phyloP scores from a whole-genome alignment of 2,797 vertebrate species.

The Distichodus sexfasciatus region DNA sequence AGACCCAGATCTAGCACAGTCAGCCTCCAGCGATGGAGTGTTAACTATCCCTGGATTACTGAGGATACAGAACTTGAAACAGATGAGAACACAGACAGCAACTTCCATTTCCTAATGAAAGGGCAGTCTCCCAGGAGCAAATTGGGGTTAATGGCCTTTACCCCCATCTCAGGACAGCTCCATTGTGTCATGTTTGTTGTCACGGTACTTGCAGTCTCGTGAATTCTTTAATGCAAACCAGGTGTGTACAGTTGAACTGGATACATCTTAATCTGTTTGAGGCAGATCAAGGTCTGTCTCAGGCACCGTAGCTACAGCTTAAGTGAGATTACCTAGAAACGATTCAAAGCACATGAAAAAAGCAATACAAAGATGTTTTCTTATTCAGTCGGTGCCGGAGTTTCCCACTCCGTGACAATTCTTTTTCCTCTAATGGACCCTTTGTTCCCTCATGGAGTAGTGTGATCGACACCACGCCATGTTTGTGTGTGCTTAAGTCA shows the following conservation, averaged over 20 bases:
- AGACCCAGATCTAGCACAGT: too few species aligned
- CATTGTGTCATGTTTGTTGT: background rate
- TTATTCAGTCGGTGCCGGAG: background rate
- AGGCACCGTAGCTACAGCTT: slow-evolving; percentile 7
- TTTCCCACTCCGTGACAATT: background rate
- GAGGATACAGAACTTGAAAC: too few species aligned
- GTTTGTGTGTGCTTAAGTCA: slow-evolving; percentile 7
- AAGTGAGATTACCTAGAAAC: slow-evolving; percentile 5
- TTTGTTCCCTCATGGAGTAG: background rate
- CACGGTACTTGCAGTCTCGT: background rate
- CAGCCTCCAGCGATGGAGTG: too few species aligned
- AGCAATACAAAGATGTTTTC: slow-evolving; percentile 19
- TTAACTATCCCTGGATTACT: too few species aligned
- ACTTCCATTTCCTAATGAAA: too few species aligned
- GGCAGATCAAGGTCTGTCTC: slow-evolving; percentile 1
- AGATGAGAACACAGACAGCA: too few species aligned
- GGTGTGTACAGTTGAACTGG: background rate
- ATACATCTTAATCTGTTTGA: background rate
- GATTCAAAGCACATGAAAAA: slow-evolving; percentile 5
- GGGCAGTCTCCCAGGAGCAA: too few species aligned
- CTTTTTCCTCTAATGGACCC: background rate
- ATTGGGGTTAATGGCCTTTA: too few species aligned
- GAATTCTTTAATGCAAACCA: background rate
- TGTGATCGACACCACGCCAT: background rate
- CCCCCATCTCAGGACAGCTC: too few species aligned